phyloP scores from a whole-genome alignment of 2,113 vertebrate genomes.

The Calyptommatus sinebrachiatus region DNA sequence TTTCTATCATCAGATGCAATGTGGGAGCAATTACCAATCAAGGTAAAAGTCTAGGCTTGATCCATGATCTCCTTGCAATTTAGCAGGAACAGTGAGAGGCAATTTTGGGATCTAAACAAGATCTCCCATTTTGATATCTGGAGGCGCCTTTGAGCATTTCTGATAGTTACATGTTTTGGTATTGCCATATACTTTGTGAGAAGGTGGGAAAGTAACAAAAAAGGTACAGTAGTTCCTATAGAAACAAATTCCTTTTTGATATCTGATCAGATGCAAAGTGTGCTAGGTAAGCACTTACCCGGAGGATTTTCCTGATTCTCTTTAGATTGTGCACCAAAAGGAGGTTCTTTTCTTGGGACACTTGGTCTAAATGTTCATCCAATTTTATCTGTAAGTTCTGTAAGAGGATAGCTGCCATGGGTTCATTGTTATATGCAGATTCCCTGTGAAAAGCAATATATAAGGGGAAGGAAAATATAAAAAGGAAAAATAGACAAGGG shows the following conservation, averaged over 20 bases:
- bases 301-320: constrained; percentile 89
- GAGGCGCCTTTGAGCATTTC: no score
- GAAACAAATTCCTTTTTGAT: neutral
- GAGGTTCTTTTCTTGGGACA: constrained; percentile 89
- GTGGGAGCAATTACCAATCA: no score
- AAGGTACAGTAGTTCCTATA: neutral
- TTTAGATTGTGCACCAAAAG: constrained; percentile 95
- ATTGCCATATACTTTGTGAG: no score
- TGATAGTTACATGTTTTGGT: no score
- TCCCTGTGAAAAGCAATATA: constrained; percentile 68
- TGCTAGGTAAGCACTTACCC: constrained; percentile 71
- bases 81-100: no score
- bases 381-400: constrained; percentile 87
- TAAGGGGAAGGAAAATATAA: neutral
- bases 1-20: no score
- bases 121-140: no score
- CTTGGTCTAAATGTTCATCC: constrained; percentile 83
- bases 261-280: neutral
- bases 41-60: no score
- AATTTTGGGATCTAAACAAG: no score
- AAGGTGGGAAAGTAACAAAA: neutral
- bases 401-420: constrained; percentile 86
- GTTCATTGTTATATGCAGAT: constrained; percentile 83
- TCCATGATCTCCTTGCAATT: no score
- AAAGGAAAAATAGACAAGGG: neutral